Evolutionary conservation across 2,113 vertebrate species (phyloP), one percentile per base, ranked within the genome.

Genomic region (Microtus ochrogaster): DNA sequence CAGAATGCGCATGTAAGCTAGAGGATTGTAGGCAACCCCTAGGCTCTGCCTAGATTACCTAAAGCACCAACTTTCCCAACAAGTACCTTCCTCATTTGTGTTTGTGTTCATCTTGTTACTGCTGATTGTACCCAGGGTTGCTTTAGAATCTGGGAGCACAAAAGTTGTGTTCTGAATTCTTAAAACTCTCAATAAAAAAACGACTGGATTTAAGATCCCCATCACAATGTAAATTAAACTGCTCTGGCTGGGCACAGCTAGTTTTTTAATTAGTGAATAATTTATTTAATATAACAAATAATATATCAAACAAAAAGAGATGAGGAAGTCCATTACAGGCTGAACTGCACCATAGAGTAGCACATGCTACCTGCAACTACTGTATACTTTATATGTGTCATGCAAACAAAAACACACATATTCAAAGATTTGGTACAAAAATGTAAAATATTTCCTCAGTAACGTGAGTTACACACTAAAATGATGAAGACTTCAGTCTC

Each of bases 141-240:
- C 41, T 89, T 93, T 39, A 52, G 61, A 78, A 90, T 85, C 55
- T 72, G 2, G 9, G 24, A 5, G 14, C 44, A 72, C 36, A 14
- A 90, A 49, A 92, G 85, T 66, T 41, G 73, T 49, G 17, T n/a
- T 93, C 28, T 77, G 30, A 33, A 13, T 96, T 84, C 78, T 66
- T 65, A 58, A 19, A 47, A 73, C 90, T 91, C 63, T 94, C 30
- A 44, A 41, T 12, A 74, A 95, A 19, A 74, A 74, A 55, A 49
- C 0, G 11, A 49, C 49, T 90, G 73, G 73, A 39, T 88, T 93
- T 44, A 55, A 61, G 74, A 68, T 93, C 90, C 52, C 47, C 39
- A 61, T 78, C 19, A 39, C 19, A 13, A 36, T 70, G 17, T 87
- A 49, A 36, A 76, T 66, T 16, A 66, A 70, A 55, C 22, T 28